Evolutionary conservation across 1,140 invertebrate genomes (phyloP).

Genomic region (Whitmania pigra): DNA sequence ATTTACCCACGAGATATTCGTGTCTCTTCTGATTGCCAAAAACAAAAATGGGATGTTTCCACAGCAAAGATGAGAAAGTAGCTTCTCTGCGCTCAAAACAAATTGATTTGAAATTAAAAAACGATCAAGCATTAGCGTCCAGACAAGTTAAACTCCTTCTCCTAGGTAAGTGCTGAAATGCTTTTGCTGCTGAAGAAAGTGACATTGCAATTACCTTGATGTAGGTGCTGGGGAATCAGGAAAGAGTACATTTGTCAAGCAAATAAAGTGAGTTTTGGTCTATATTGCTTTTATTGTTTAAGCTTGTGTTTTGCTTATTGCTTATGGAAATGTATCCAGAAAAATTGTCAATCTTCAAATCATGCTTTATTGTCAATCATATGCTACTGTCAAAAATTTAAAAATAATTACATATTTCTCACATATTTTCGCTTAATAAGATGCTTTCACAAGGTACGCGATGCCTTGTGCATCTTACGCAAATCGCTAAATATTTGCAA

Average conservation of each 20-base stretch:
- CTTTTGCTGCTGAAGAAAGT: background rate
- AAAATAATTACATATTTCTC: background rate
- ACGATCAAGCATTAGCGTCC: slow-evolving; percentile 67
- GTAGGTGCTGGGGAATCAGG: slow-evolving; percentile 45
- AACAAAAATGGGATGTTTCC: slow-evolving; percentile 83
- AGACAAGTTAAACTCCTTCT: slow-evolving; percentile 76
- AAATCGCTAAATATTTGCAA: background rate
- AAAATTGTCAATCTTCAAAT: background rate
- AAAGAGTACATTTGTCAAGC: slow-evolving; percentile 94
- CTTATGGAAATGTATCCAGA: background rate
- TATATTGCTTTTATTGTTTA: background rate
- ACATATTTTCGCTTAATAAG: background rate
- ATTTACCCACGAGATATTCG: too few species aligned
- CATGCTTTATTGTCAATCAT: background rate
- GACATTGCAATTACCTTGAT: slow-evolving; percentile 27
- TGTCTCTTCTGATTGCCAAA: background rate
- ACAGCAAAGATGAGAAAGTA: slow-evolving; percentile 92
- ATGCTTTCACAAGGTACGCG: background rate
- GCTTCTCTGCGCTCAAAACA: slow-evolving; percentile 83
- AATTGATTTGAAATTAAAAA: slow-evolving; percentile 69
- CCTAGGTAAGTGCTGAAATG: slow-evolving; percentile 52
- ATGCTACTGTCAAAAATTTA: background rate
- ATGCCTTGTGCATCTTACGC: background rate
- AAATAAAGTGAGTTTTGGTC: slow-evolving; percentile 61
- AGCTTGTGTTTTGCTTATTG: background rate